phyloP scores from a whole-genome alignment of 2,888 invertebrate species.

The Vesta saturnalis region DNA sequence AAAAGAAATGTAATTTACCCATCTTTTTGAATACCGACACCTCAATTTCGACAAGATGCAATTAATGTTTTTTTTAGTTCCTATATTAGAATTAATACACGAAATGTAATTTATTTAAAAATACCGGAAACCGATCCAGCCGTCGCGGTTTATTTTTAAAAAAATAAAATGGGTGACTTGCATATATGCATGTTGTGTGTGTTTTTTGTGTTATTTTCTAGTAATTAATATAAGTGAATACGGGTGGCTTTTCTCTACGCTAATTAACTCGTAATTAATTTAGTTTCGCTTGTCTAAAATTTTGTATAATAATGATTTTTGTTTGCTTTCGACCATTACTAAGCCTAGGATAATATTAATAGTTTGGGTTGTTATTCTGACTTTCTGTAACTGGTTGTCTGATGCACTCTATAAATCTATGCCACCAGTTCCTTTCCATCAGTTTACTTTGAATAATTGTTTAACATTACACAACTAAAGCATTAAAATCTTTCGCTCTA shows the following conservation, averaged over 20 bases:
- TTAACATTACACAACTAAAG: no score
- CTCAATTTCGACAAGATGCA: no score
- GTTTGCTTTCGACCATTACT: slow-evolving; percentile 39
- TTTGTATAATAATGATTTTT: slow-evolving; percentile 38
- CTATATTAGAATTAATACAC: no score
- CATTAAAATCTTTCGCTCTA: no score
- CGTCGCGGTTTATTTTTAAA: slow-evolving; percentile 17
- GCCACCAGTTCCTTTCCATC: no score
- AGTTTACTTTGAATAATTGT: no score
- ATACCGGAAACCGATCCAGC: not conserved
- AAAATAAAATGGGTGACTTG: slow-evolving; percentile 38
- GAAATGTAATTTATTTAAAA: slow-evolving; percentile 22
- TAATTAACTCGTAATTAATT: slow-evolving; percentile 44
- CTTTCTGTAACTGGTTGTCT: no score
- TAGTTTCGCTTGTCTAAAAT: slow-evolving; percentile 41
- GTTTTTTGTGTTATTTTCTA: slow-evolving; percentile 16
- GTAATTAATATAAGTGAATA: slow-evolving; percentile 41
- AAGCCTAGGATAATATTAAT: slow-evolving; percentile 33
- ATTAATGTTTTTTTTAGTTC: not conserved
- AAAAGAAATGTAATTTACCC: slow-evolving; percentile 53
- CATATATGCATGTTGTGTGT: slow-evolving; percentile 27
- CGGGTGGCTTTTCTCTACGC: slow-evolving; percentile 44
- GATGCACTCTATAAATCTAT: no score
- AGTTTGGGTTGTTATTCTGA: no score
- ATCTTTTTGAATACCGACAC: slow-evolving; percentile 49